Conservation (phyloP, 2,113 vertebrate genomes). For the Podiceps cristatus region DNA sequence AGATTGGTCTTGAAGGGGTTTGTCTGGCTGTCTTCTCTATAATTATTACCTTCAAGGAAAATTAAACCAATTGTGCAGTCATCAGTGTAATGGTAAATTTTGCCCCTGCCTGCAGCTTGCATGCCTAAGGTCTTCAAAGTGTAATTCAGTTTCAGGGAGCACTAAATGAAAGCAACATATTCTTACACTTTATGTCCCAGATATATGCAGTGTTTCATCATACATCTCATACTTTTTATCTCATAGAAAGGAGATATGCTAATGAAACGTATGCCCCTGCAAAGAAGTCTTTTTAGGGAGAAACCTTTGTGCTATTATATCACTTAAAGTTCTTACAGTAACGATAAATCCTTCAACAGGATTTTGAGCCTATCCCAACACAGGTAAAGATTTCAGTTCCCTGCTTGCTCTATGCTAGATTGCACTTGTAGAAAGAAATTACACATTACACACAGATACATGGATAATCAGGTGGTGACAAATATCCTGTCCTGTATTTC, state of each 20-base stretch:
- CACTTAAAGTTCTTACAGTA: not conserved
- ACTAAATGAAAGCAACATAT: not conserved
- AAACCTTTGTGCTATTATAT: not conserved
- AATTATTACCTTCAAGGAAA: conserved; percentile 25
- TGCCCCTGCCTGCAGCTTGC: not conserved
- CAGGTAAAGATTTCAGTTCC: not conserved
- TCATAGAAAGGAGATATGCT: not conserved
- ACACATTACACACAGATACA: not conserved
- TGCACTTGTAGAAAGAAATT: not conserved
- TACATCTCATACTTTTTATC: not conserved
- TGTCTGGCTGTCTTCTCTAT: not conserved
- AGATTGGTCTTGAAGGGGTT: not conserved
- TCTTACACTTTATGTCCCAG: not conserved
- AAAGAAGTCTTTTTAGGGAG: not conserved
- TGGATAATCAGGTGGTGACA: not conserved
- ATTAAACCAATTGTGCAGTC: not conserved
- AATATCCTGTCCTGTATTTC: not conserved
- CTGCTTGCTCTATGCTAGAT: not conserved
- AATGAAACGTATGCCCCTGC: not conserved
- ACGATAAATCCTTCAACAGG: not conserved
- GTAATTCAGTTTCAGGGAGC: not conserved
- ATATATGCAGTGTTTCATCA: not conserved
- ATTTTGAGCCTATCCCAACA: not conserved
- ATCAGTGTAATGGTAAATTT: not conserved
- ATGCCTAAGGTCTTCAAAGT: not conserved